Conservation (phyloP, 2,888 invertebrate genomes). For the Agrotis clavis region DNA sequence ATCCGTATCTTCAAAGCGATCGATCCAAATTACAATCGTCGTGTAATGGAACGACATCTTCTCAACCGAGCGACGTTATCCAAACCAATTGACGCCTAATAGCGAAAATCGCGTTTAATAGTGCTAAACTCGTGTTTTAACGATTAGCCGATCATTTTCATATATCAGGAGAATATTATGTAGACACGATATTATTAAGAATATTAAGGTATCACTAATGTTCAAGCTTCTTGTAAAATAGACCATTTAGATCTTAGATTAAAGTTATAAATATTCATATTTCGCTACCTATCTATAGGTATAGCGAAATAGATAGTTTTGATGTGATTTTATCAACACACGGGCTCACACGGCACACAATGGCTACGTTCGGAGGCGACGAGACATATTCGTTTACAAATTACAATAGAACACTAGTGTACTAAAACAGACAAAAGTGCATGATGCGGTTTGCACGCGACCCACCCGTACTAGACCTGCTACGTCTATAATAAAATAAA, state of each 20-base stretch:
- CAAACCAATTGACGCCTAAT: conserved; percentile 52
- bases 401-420: conserved; percentile 50
- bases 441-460: conserved; percentile 67
- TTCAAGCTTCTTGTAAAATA: conserved; percentile 41
- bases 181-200: conserved; percentile 18
- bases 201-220: conserved; percentile 27
- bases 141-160: conserved; percentile 52
- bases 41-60: conserved; percentile 49
- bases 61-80: conserved; percentile 40
- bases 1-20: conserved; percentile 18
- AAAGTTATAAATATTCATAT: conserved; percentile 51
- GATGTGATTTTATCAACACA: conserved; percentile 26
- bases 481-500: conserved; percentile 77
- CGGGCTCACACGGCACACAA: conserved; percentile 10
- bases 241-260: conserved; percentile 41
- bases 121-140: conserved; percentile 40
- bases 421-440: conserved; percentile 57
- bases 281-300: conserved; percentile 18
- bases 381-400: conserved; percentile 35
- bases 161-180: conserved; percentile 22
- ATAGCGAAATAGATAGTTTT: conserved; percentile 18
- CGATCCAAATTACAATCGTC: conserved; percentile 49
- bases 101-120: conserved; percentile 47
- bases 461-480: conserved; percentile 62
- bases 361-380: background rate